A percentile compares a stretch with the other conserved stretches of the same genome.
These are phyloP conservation scores for Oreochromis niloticus DNA, from an alignment of 2,113 vertebrate genomes.

Conservation along the genomic window DNA sequence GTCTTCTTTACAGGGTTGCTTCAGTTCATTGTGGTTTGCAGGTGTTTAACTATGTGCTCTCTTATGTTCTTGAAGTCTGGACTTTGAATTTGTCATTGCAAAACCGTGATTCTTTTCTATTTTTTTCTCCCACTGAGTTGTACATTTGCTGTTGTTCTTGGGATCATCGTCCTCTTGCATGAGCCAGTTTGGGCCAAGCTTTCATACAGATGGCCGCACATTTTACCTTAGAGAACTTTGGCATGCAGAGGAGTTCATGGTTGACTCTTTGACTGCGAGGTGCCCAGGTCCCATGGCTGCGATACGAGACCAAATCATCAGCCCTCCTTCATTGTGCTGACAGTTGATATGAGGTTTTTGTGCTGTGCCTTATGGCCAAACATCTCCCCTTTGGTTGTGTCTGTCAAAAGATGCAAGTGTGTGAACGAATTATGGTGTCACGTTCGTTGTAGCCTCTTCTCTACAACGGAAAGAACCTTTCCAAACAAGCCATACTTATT, in stretches of 20 bases:
- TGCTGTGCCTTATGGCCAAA: background rate
- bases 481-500: background rate
- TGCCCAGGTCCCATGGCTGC: background rate
- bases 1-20: background rate
- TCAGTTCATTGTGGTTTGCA: background rate
- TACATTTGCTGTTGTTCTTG: background rate
- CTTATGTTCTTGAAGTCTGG: background rate
- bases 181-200: background rate
- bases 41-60: background rate
- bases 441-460: background rate
- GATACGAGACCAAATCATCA: background rate
- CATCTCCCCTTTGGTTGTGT: background rate
- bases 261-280: background rate
- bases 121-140: background rate
- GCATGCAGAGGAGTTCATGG: background rate
- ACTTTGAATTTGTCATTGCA: background rate
- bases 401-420: background rate
- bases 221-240: background rate
- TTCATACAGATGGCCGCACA: background rate
- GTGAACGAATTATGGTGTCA: background rate
- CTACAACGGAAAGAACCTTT: background rate
- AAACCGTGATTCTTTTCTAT: background rate
- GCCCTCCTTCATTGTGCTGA: background rate
- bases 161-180: background rate
- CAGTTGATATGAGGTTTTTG: background rate